Base-by-base conservation (phyloP, 1,140 invertebrate genomes). In the Brachionus manjavacas region DNA sequence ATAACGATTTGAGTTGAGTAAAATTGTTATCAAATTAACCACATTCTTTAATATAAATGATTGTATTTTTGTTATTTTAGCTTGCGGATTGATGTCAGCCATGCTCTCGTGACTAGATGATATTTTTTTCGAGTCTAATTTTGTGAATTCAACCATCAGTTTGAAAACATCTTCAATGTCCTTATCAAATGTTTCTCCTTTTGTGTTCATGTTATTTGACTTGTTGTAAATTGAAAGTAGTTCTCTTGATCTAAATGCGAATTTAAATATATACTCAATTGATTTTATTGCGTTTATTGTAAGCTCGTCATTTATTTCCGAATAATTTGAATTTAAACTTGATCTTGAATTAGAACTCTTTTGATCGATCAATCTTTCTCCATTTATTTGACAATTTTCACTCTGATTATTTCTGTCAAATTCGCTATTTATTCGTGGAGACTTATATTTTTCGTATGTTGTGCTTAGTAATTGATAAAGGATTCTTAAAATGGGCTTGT, bases 221-320 rank as follows among this genome's bases (percentile, higher is more conserved):
- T 28, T 60, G 23, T 43, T 81, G 25, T 64, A 81, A 52, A 64
- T 41, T 64, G 79, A 81, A 2, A 81, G 39, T 9, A 81, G 39
- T 46, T 81, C 64, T 11, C 79, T 35, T n/a, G 79, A 81, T 64
- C 39, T 81, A 46, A 81, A 81, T 12, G 52, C 52, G 60, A 81
- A 81, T 46, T 81, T 81, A 23, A 81, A 81, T 12, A 81, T 68
- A 81, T 64, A 81, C 35, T 81, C 79, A n/a, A 81, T 64, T 46
- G 79, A 81, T 28, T 81, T 81, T 8, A 81, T 81, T 20, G 79
- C 60, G 23, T 46, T 81, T 81, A 81, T 64, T 12, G 35, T 25
- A 8, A 43, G 12, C 20, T 81, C 79, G 31, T 81, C 55, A n/a
- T 49, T 64, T 14, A 25, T 14, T n/a, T 55, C 70, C 0, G 41